Percentiles rank a stretch among this genome's conserved stretches.
phyloP scores from a whole-genome alignment of 2,113 vertebrate species.

The Oreochromis aureus region DNA sequence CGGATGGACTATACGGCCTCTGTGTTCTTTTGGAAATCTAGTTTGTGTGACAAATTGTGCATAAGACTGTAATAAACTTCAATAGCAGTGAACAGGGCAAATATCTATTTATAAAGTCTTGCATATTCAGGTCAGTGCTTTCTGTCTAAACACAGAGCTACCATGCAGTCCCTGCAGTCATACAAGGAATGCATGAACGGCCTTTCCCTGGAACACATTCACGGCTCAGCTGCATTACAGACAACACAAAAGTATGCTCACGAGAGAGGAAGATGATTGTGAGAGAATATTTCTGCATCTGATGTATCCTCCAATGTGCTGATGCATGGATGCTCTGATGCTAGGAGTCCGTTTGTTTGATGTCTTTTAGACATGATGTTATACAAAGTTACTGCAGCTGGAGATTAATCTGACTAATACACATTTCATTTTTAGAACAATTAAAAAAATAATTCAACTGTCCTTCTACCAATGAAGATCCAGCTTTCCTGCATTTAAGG shows the following conservation, averaged over 20 bases:
- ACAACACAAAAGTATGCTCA: not conserved
- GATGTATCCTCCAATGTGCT: not conserved
- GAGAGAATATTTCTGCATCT: not conserved
- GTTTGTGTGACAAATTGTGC: conserved; percentile 12
- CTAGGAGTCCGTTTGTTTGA: not conserved
- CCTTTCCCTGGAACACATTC: not conserved
- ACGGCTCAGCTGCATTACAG: not conserved
- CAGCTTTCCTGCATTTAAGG: not conserved
- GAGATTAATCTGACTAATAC: not conserved
- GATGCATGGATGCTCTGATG: not conserved
- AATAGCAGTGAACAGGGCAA: conserved; percentile 12
- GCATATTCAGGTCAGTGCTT: conserved; percentile 68
- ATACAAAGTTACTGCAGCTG: not conserved
- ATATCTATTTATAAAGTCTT: conserved; percentile 72
- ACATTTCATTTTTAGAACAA: not conserved
- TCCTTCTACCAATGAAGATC: not conserved
- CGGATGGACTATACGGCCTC: not conserved
- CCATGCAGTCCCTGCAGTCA: conserved; percentile 28
- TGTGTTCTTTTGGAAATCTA: not conserved
- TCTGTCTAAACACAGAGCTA: conserved; percentile 50
- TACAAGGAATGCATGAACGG: conserved; percentile 3
- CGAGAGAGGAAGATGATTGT: not conserved
- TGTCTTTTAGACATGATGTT: not conserved
- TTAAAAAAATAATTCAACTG: not conserved
- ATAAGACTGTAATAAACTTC: conserved; percentile 37